These are phyloP conservation scores for Thalassarche chlororhynchos DNA, from an alignment of 2,113 vertebrate genomes.

Conservation along the genomic window DNA sequence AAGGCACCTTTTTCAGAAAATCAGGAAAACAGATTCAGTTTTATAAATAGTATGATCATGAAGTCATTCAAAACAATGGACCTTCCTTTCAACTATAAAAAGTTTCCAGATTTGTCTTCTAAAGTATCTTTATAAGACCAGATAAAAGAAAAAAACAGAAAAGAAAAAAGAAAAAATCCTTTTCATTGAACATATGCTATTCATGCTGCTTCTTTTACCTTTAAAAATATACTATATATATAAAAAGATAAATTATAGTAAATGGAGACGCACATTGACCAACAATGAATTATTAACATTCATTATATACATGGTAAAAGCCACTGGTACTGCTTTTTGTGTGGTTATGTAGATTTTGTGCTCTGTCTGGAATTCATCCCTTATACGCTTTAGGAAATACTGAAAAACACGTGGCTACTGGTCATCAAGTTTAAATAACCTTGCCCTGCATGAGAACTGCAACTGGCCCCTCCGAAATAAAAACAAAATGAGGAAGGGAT, in stretches of 20 bases:
- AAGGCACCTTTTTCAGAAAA: conserved; percentile 83
- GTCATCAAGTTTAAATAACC: not conserved
- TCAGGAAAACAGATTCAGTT: conserved; percentile 72
- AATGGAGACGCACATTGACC: not conserved
- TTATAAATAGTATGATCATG: conserved; percentile 71
- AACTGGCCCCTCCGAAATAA: not conserved
- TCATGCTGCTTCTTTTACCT: not conserved
- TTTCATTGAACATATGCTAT: not conserved
- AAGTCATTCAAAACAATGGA: conserved; percentile 71
- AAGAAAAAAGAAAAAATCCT: not conserved
- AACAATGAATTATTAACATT: conserved; percentile 10
- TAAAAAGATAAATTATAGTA: not conserved
- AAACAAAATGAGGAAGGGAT: conserved; percentile 33
- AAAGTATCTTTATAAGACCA: not conserved
- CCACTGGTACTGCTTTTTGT: not conserved
- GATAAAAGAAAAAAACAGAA: not conserved
- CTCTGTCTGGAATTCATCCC: conserved; percentile 4
- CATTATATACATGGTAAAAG: not conserved
- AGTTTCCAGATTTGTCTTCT: conserved; percentile 1
- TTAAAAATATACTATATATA: not conserved
- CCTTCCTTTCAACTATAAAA: conserved; percentile 61
- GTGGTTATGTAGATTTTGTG: not conserved
- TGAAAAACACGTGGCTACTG: not conserved
- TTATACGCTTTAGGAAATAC: not conserved
- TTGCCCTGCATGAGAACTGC: not conserved